A percentile compares a stretch with the other conserved stretches of the same genome.
phyloP scores from a whole-genome alignment of 1,140 invertebrate genomes.

The Matsumurasca onukii region DNA sequence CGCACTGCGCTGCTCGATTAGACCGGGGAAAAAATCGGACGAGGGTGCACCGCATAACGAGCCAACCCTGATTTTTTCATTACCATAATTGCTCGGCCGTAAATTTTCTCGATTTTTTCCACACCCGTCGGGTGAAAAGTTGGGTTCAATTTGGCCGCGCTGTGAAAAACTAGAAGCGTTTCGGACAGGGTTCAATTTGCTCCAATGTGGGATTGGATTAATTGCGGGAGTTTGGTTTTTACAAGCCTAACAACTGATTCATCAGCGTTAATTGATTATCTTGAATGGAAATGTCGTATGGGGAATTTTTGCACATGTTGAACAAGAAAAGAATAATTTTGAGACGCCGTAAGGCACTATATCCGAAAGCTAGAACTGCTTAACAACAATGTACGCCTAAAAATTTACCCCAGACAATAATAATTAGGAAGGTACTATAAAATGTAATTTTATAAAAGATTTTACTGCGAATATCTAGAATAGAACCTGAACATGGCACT shows the following conservation, averaged over 20 bases:
- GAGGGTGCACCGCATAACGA: not conserved
- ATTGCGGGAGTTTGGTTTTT: not conserved
- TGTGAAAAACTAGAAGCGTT: not conserved
- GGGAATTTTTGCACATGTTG: too few relatives aligned
- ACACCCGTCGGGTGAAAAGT: not conserved
- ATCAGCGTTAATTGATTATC: not conserved
- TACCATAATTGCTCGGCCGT: not conserved
- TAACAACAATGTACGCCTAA: too few relatives aligned
- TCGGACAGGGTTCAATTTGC: not conserved
- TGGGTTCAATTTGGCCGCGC: not conserved
- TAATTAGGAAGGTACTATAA: too few relatives aligned
- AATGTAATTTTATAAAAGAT: too few relatives aligned
- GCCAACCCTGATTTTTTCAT: not conserved
- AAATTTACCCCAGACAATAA: too few relatives aligned
- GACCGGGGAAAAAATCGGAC: conserved; percentile 3
- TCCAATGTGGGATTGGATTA: not conserved
- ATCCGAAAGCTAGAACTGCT: too few relatives aligned
- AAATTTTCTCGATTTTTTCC: not conserved
- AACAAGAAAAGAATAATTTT: too few relatives aligned
- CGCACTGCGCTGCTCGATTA: not conserved
- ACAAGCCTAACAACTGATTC: not conserved
- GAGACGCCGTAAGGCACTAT: too few relatives aligned
- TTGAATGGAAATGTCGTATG: too few relatives aligned
- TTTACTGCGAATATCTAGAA: too few relatives aligned
- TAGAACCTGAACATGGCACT: too few relatives aligned